Conservation (phyloP, 2,888 invertebrate genomes). For the Macrosiphum euphorbiae region DNA sequence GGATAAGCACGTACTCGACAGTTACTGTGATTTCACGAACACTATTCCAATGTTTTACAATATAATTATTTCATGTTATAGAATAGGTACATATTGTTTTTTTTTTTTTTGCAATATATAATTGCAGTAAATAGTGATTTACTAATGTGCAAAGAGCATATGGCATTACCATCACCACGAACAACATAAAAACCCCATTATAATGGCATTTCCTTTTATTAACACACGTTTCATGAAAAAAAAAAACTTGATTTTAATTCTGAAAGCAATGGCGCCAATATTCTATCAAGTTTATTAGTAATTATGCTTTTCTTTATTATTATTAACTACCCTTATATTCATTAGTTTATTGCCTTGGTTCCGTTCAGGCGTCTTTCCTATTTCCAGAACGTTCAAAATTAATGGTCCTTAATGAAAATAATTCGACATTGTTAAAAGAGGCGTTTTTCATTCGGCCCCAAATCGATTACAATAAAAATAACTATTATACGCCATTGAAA, state of each 20-base stretch:
- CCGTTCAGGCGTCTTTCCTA: conserved; percentile 23
- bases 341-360: conserved; percentile 42
- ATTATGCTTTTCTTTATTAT: conserved; percentile 17
- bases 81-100: background rate
- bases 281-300: conserved; percentile 37
- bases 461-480: conserved; percentile 25
- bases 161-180: background rate
- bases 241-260: background rate
- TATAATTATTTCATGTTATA: background rate
- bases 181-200: background rate
- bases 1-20: background rate
- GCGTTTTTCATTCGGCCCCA: background rate
- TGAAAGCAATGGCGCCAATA: conserved; percentile 14
- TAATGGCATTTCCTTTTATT: background rate
- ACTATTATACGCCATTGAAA: conserved; percentile 17
- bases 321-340: conserved; percentile 39
- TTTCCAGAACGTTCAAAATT: conserved; percentile 21
- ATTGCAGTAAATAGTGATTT: background rate
- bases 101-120: background rate
- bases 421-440: conserved; percentile 28
- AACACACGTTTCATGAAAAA: conserved; percentile 7
- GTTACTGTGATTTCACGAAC: background rate
- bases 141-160: background rate
- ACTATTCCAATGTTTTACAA: background rate
- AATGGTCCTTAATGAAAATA: conserved; percentile 48